Evolutionary conservation across 2,888 invertebrate genomes (phyloP), one percentile per base, ranked within the genome.

Genomic region (Willowsia nigromaculata): DNA sequence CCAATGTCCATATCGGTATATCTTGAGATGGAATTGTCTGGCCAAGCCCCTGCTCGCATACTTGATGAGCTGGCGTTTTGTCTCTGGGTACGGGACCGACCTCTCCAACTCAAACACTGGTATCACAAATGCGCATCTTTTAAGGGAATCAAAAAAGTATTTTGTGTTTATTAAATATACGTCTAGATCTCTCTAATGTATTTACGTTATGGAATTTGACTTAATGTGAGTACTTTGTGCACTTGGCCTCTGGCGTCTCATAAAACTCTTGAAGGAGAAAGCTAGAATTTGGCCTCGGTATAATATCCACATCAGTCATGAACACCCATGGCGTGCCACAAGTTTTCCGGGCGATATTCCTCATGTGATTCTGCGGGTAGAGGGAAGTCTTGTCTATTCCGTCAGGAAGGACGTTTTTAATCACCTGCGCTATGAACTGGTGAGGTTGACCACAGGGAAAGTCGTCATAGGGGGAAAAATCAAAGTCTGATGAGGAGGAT

Each of bases 1-100:
- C 93, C 96, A 97, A 94, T 98, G 98, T 94, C 98, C 98, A 94
- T 97, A 97, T 93, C 97, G 97, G 94, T 98, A 98, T 90, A 98
- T 97, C 94, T 97, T 97, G 93, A 97, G 96, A 94, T 98, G 98
- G 93, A 98, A 98, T 0, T 98, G 98, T 93, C 97, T 95, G 0
- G 98, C 98, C 76, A 97, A 94, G 81, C 97, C 97, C 93, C 96
- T 96, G 93, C 95, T 96, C 0, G 97, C 96, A 90, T 98, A 94
- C 84, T 97, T 94, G 82, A 97, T 94, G 88, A 98, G 94, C 92
- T 97, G 97, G 25, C 96, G 95, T 94, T 98, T 98, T 93, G 96
- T 97, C n/a, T 95, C 94, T 0, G 98, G 98, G 93, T 97, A 97
- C 74, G 95, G 95, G 0, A 97, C 97, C 87, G 97, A 95, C 87